These are phyloP conservation scores for Gasterosteus aculeatus DNA, from an alignment of 2,113 vertebrate genomes.

Conservation along the genomic window DNA sequence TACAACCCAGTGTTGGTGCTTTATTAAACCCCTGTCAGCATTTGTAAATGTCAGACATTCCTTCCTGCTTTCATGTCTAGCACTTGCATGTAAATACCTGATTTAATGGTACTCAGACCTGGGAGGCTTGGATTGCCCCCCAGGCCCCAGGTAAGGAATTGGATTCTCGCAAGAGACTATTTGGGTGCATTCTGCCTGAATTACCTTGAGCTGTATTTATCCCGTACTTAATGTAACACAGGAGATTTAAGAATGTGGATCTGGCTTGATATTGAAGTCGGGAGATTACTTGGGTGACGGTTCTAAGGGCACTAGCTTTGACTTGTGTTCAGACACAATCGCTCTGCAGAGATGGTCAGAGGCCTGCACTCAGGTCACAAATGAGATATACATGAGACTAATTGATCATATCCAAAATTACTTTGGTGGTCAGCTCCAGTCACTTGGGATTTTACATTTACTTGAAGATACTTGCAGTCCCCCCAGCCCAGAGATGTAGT, in stretches of 20 bases:
- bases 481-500: no score
- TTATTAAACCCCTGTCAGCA: constrained; percentile 13
- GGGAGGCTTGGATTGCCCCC: constrained; percentile 27
- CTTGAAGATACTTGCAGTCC: no score
- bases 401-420: not conserved
- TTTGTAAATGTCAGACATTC: constrained; percentile 45
- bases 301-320: not conserved
- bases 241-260: constrained; percentile 29
- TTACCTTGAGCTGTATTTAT: constrained; percentile 49
- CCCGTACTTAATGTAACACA: constrained; percentile 25
- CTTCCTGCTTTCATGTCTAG: constrained; percentile 8
- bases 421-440: not conserved
- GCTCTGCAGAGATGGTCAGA: not conserved
- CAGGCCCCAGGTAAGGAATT: constrained; percentile 24
- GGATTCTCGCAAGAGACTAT: constrained; percentile 48
- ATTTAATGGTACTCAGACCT: constrained; percentile 53
- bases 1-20: not conserved
- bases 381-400: not conserved
- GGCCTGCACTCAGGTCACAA: not conserved
- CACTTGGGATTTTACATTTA: no score
- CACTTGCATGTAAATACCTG: constrained; percentile 40
- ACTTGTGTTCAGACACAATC: not conserved
- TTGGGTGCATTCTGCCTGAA: constrained; percentile 63
- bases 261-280: constrained; percentile 20
- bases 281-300: not conserved